Percentiles rank a stretch among this genome's conserved stretches.
Evolutionary conservation across 2,113 vertebrate genomes (phyloP).

Genomic region (Megaptera novaeangliae): DNA sequence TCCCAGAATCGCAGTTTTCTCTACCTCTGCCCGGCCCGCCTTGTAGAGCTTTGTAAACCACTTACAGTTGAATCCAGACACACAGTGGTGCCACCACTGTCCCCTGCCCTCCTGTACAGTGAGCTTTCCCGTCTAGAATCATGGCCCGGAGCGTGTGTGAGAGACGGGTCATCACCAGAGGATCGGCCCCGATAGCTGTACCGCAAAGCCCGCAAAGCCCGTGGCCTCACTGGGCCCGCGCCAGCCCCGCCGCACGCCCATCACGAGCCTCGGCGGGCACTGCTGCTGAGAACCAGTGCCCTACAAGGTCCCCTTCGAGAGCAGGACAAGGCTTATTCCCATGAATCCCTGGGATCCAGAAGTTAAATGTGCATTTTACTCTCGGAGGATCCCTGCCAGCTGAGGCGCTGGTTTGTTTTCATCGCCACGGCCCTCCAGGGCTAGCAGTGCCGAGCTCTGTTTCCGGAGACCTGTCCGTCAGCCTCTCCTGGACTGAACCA

Average conservation of each 20-base stretch:
- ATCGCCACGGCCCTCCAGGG: background rate
- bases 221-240: background rate
- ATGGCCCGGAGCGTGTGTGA: background rate
- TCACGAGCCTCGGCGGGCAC: background rate
- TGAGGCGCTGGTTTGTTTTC: background rate
- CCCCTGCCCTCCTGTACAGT: too few relatives aligned
- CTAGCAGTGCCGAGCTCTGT: background rate
- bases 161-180: background rate
- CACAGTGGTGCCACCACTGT: fast-evolving
- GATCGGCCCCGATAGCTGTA: too few relatives aligned
- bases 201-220: background rate
- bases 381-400: background rate
- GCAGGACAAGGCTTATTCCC: background rate
- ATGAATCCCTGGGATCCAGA: background rate
- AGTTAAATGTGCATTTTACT: background rate
- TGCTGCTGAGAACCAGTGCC: background rate
- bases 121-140: background rate
- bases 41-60: background rate
- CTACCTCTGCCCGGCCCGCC: fast-evolving
- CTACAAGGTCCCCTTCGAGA: background rate
- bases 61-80: background rate
- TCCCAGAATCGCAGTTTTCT: background rate
- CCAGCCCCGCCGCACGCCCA: background rate
- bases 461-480: background rate
- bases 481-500: background rate